Evolutionary conservation across 37 sponge, comb jelly and placozoan genomes (phyloP), one percentile per base, ranked within the genome.

Genomic region (Spongilla lacustris): DNA sequence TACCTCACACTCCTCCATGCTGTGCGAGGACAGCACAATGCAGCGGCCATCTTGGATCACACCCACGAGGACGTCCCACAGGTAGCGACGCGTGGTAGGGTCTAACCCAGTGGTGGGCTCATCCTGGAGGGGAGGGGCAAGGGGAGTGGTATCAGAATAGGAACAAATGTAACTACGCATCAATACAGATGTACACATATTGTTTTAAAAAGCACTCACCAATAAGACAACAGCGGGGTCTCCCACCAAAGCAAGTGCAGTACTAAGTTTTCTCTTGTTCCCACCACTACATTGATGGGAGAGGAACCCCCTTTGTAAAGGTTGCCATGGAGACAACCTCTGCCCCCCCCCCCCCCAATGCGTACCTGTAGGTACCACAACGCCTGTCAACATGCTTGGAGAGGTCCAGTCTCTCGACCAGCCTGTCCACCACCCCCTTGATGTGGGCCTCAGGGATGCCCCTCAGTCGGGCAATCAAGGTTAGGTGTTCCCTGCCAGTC

Each of bases 1-100:
- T 37, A 94, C 96, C 79, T 96, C 96, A 91, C 96, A 96, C 82
- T 96, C 96, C 86, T 93, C 94, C 96, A 96, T 96, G 73, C 91
- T 91, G 83, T 94, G 95, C 28, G 95, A 92, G 23, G 90, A 92
- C 10, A 92, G 68, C 48, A 92, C 83, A 75, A 95, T 91, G 71
- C 89, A 80, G 37, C 92, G 75, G 28, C 92, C 89, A 48, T 82
- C 89, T 67, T 33, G 50, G 29, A 75, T 75, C 34, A 88, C 76
- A 68, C 78, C 69, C 26, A 76, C 76, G 28, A 96, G 85, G 25
- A 82, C 89, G 76, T 91, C 88, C 94, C 94, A 94, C 78, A 96
- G 78, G 79, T 86, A 88, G 37, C 97, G 80, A 21, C 94, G 71
- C 13, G 94, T 83, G 24, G 33, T 73, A 14, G 94, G 94, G 71